Conservation (phyloP, 2,113 vertebrate species). For the Psittacara wagleri region DNA sequence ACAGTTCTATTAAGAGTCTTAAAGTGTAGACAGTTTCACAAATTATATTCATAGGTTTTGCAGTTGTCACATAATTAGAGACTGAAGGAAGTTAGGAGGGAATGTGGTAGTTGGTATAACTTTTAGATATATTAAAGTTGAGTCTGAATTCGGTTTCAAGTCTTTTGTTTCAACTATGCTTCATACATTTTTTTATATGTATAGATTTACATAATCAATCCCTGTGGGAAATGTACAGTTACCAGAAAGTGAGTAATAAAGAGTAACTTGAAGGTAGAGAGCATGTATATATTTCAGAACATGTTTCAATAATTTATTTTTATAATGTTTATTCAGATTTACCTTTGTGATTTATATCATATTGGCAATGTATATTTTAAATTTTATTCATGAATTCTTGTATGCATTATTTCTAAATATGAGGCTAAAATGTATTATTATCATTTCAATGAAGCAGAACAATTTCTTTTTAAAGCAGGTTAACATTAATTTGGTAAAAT, state of each 20-base stretch:
- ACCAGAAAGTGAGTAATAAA: constrained; percentile 55
- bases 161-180: constrained; percentile 16
- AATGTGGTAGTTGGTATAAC: neutral
- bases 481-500: neutral
- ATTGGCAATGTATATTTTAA: constrained; percentile 27
- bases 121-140: constrained; percentile 17
- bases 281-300: constrained; percentile 37
- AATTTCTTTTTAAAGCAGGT: neutral
- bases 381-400: constrained; percentile 14
- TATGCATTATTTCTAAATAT: constrained; percentile 4
- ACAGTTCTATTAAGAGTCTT: constrained; percentile 6
- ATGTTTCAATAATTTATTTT: constrained; percentile 45
- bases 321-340: constrained; percentile 45
- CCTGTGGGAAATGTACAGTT: constrained; percentile 44
- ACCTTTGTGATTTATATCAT: constrained; percentile 20
- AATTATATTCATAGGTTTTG: constrained; percentile 21
- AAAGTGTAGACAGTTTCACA: constrained; percentile 24
- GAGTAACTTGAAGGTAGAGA: constrained; percentile 47
- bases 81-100: neutral
- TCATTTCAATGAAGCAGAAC: neutral
- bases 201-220: constrained; percentile 47
- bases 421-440: neutral
- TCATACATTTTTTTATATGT: constrained; percentile 39
- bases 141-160: neutral
- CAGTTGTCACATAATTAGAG: neutral